Percentiles rank a stretch among this genome's conserved stretches.
These are phyloP conservation scores for Platypus cylindrus DNA, from an alignment of 2,888 invertebrate genomes.

Conservation along the genomic window DNA sequence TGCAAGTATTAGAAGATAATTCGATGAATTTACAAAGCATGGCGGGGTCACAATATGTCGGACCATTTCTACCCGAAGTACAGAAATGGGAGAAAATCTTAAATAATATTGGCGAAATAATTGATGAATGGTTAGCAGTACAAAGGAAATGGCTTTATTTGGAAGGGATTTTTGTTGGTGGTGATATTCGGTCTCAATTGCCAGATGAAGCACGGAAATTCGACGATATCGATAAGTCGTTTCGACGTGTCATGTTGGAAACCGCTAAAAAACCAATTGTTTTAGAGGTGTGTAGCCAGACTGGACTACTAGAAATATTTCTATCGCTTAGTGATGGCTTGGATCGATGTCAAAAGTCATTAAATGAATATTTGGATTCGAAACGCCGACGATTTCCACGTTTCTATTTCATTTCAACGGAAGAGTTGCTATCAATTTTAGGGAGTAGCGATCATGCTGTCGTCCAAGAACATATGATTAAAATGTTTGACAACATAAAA, in stretches of 20 bases:
- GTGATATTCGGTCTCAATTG: slow-evolving; percentile 74
- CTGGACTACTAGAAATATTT: slow-evolving; percentile 65
- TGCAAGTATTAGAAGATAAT: slow-evolving; percentile 74
- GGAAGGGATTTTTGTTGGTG: slow-evolving; percentile 84
- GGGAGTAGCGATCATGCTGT: slow-evolving; percentile 74
- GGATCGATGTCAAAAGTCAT: slow-evolving; percentile 82
- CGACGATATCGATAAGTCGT: slow-evolving; percentile 73
- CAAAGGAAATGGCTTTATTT: slow-evolving; percentile 87
- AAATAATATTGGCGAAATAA: slow-evolving; percentile 69
- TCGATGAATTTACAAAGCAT: slow-evolving; percentile 84
- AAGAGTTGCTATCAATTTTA: slow-evolving; percentile 77
- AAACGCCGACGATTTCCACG: slow-evolving; percentile 80
- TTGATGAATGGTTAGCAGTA: slow-evolving; percentile 76
- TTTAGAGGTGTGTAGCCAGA: slow-evolving; percentile 61
- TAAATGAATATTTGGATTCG: slow-evolving; percentile 80
- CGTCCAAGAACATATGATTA: slow-evolving; percentile 88
- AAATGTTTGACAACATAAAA: slow-evolving; percentile 90
- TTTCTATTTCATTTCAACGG: slow-evolving; percentile 90
- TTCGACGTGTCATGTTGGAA: slow-evolving; percentile 74
- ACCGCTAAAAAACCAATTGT: slow-evolving; percentile 70
- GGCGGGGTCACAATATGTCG: slow-evolving; percentile 81
- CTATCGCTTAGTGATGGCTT: slow-evolving; percentile 56
- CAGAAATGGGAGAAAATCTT: slow-evolving; percentile 77
- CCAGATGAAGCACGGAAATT: slow-evolving; percentile 86
- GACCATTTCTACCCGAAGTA: slow-evolving; percentile 71